Conservation (phyloP, 2,113 vertebrate species). For the Trichomycterus rosablanca region DNA sequence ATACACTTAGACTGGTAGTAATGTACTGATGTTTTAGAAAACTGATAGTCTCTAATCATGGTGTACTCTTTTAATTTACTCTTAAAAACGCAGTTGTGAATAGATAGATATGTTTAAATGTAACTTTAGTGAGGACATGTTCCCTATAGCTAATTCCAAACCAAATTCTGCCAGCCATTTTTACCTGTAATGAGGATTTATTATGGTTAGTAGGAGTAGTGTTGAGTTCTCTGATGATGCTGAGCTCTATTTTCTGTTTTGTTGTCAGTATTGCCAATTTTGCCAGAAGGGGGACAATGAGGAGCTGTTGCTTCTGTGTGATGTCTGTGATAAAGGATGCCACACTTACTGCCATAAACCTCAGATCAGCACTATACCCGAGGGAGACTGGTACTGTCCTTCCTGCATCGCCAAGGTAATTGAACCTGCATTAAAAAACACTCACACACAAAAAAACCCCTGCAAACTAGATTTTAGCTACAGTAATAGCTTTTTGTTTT, state of each 20-base stretch:
- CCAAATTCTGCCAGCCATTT: too few species aligned
- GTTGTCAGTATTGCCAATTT: slow-evolving; percentile 81
- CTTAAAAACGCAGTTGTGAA: too few species aligned
- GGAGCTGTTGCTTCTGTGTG: slow-evolving; percentile 82
- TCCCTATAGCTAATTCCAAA: too few species aligned
- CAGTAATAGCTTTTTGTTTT: too few species aligned
- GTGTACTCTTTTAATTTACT: too few species aligned
- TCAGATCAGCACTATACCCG: slow-evolving; percentile 81
- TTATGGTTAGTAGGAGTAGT: background rate
- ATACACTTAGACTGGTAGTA: too few species aligned
- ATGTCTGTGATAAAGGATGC: slow-evolving; percentile 85
- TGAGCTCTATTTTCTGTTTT: slow-evolving; percentile 52
- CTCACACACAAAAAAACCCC: too few species aligned
- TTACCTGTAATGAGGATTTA: slow-evolving; percentile 1
- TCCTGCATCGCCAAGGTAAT: slow-evolving; percentile 82
- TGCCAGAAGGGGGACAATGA: slow-evolving; percentile 85
- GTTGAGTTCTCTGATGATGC: background rate
- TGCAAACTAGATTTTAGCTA: too few species aligned
- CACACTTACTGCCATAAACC: slow-evolving; percentile 87
- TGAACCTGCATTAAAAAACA: slow-evolving; percentile 3
- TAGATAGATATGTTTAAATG: too few species aligned
- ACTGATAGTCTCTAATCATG: too few species aligned
- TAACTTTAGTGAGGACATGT: too few species aligned
- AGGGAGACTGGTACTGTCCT: slow-evolving; percentile 88
- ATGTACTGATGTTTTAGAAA: too few species aligned